Base-by-base conservation (phyloP, 2,888 invertebrate species). In the Icerya purchasi region DNA sequence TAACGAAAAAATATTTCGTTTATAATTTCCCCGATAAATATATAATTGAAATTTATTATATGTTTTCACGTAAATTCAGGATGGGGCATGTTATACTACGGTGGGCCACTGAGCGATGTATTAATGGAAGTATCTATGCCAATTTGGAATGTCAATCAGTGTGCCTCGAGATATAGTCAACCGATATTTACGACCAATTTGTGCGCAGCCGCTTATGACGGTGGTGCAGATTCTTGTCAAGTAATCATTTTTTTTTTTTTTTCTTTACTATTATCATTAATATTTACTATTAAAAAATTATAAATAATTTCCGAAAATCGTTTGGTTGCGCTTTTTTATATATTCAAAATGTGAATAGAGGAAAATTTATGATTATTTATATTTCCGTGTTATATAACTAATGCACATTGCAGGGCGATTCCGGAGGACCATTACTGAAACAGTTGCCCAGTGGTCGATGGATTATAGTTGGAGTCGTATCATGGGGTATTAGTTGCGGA, bases 401-500 rank as follows among this genome's bases (percentile, higher is more conserved):
- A n/a, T n/a, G n/a, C n/a, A 52, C 52, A 8, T 58, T 70, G 1
- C 71, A 85, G 84, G 87, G 86, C 10, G 87, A 89, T 70, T 87
- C 84, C 5, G 89, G 89, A 14, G 90, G 90, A 1, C 89, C 90
- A 0, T 71, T 90, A 49, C 76, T 88, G 72, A 76, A 82, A 66
- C 84, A 84, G 69, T 72, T 85, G 68, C 73, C 78, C 1, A 83
- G 83, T 68, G 81, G 81, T 0, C 78, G 84, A 54, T 89, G 88
- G 88, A 77, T 83, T 0, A 76, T 78, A 24, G 76, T 86, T 53
- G 90, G 89, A 1, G 76, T 91, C 59, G 89, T 90, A 0, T 88
- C 88, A 0, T 89, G 87, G 86, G 89, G 89, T 18, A 76, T 86
- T 50, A 77, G 82, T 2, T 91, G 90, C 68, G 89, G 86, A 0